phyloP scores from a whole-genome alignment of 1,140 invertebrate genomes.

The Epicauta chinensis region DNA sequence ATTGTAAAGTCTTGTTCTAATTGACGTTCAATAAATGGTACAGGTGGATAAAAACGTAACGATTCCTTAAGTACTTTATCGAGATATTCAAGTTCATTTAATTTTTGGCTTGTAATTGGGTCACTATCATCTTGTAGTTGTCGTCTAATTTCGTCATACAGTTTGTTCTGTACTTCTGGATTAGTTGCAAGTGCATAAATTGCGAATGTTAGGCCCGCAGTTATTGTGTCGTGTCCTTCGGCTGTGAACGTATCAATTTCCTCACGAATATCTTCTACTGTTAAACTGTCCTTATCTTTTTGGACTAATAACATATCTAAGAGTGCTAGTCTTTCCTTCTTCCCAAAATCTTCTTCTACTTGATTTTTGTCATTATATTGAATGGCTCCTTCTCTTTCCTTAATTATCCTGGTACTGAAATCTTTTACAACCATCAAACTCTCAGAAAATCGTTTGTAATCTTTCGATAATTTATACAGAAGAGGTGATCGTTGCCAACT shows the following conservation, averaged over 20 bases:
- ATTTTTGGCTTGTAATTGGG: slow-evolving; percentile 44
- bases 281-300: slow-evolving; percentile 10
- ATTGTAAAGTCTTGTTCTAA: slow-evolving; percentile 44
- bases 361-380: background rate
- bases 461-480: slow-evolving; percentile 12
- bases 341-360: slow-evolving; percentile 3
- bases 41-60: slow-evolving; percentile 56
- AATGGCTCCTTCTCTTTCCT: slow-evolving; percentile 6
- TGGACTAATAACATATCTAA: slow-evolving; percentile 23
- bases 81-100: slow-evolving; percentile 57
- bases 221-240: slow-evolving; percentile 68
- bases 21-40: slow-evolving; percentile 56
- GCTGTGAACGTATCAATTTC: slow-evolving; percentile 82
- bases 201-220: slow-evolving; percentile 52
- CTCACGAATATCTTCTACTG: slow-evolving; percentile 63
- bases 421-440: slow-evolving; percentile 14
- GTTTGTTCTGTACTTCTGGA: slow-evolving; percentile 54
- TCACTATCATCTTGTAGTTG: slow-evolving; percentile 43
- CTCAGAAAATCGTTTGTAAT: slow-evolving; percentile 6
- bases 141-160: slow-evolving; percentile 52
- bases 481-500: slow-evolving; percentile 14
- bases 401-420: slow-evolving; percentile 10
- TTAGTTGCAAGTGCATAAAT: slow-evolving; percentile 55
- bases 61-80: slow-evolving; percentile 58
- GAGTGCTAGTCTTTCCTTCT: slow-evolving; percentile 13